phyloP scores from a whole-genome alignment of 2,113 vertebrate species.

The Pseudorasbora parva region DNA sequence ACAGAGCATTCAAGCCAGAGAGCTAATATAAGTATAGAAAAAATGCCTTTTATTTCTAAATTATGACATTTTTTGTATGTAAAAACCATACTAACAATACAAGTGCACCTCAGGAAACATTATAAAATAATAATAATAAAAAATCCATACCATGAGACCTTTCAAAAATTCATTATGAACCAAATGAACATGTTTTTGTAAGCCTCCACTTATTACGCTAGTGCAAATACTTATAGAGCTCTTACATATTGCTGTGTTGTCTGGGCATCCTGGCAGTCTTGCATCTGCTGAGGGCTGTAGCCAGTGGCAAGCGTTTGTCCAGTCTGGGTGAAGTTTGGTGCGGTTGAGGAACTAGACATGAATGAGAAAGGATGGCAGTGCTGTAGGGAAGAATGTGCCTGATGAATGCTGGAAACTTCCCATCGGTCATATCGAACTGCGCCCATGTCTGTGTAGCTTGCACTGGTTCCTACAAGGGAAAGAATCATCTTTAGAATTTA shows the following conservation, averaged over 20 bases:
- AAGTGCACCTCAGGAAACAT: too few species aligned
- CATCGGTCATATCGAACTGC: conserved; percentile 67
- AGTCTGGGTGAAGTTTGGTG: conserved; percentile 48
- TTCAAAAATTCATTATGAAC: neutral
- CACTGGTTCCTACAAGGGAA: conserved; percentile 62
- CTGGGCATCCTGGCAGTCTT: conserved; percentile 49
- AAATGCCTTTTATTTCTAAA: too few species aligned
- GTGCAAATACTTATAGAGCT: neutral
- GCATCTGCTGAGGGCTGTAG: conserved; percentile 58
- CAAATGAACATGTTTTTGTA: neutral
- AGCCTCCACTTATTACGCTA: neutral
- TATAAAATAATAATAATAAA: too few species aligned
- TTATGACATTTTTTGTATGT: too few species aligned
- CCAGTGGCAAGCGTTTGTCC: conserved; percentile 54
- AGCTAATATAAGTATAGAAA: too few species aligned
- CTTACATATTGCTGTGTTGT: conserved; percentile 66
- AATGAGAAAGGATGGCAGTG: conserved; percentile 47
- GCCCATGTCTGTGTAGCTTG: conserved; percentile 74
- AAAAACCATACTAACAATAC: too few species aligned
- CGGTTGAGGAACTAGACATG: conserved; percentile 31
- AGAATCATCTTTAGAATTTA: neutral
- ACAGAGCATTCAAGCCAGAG: too few species aligned
- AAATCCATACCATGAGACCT: too few species aligned
- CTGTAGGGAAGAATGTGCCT: conserved; percentile 24
- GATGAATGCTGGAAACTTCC: conserved; percentile 46